Evolutionary conservation across 2,888 invertebrate genomes (phyloP).

Genomic region (Emmelina monodactyla): DNA sequence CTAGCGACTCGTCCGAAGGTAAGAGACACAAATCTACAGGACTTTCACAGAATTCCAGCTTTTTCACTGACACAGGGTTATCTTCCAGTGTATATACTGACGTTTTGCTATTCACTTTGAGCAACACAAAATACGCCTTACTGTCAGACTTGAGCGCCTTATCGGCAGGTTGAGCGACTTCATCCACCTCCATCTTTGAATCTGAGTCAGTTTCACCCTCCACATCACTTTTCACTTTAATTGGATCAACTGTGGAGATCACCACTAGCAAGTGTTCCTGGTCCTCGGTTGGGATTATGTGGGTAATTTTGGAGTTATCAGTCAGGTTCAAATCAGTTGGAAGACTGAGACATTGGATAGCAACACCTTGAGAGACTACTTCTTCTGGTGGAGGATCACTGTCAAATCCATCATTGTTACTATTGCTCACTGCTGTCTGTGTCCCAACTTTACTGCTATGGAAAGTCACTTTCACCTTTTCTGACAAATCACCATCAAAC

Average conservation of each 20-base stretch:
- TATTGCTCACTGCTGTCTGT: conserved; percentile 40
- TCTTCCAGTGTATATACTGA: conserved; percentile 56
- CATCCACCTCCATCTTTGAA: conserved; percentile 55
- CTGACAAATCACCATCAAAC: conserved; percentile 49
- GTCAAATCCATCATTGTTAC: conserved; percentile 58
- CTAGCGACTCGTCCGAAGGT: conserved; percentile 68
- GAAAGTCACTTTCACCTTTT: conserved; percentile 42
- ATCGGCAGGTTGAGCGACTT: conserved; percentile 28
- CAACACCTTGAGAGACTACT: conserved; percentile 46
- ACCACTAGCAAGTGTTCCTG: conserved; percentile 73
- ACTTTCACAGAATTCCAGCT: conserved; percentile 70
- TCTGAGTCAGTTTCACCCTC: conserved; percentile 42
- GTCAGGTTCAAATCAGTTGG: conserved; percentile 54
- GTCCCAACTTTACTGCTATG: conserved; percentile 43
- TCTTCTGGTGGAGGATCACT: conserved; percentile 52
- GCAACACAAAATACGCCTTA: conserved; percentile 46
- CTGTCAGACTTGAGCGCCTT: conserved; percentile 30
- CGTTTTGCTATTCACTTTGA: conserved; percentile 42
- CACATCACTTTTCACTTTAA: conserved; percentile 32
- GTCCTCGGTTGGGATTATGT: conserved; percentile 74
- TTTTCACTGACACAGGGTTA: conserved; percentile 67
- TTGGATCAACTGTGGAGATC: conserved; percentile 46
- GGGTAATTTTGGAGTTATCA: conserved; percentile 63
- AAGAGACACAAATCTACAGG: conserved; percentile 75
- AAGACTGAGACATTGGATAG: conserved; percentile 67